Evolutionary conservation across 1,140 invertebrate species (phyloP).

Genomic region (Euura lappo): DNA sequence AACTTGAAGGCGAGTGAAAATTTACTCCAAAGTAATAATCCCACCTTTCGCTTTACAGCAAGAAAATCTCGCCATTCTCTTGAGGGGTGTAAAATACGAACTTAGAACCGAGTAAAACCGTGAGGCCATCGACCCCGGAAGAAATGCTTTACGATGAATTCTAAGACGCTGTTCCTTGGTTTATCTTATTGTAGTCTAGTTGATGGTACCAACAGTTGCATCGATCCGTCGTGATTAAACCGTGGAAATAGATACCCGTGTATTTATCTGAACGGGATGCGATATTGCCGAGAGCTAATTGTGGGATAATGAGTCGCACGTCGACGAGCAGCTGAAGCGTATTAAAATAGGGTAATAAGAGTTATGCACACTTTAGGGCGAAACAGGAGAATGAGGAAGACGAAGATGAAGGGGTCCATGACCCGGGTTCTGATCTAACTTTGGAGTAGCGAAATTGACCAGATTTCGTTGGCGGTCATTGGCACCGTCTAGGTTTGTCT

Average conservation of each 20-base stretch:
- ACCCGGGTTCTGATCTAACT: not conserved
- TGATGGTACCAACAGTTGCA: not conserved
- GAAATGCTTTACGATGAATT: not conserved
- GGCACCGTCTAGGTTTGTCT: not conserved
- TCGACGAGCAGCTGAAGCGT: not conserved
- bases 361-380: not conserved
- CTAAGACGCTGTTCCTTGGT: not conserved
- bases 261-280: slow-evolving; percentile 20
- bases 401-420: not conserved
- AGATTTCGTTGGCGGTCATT: slow-evolving; percentile 1
- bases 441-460: not conserved
- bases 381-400: slow-evolving; percentile 5
- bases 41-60: not conserved
- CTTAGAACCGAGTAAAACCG: not conserved
- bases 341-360: not conserved
- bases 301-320: not conserved
- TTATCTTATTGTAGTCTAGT: slow-evolving; percentile 17
- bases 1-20: slow-evolving; percentile 71
- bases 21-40: not conserved
- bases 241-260: slow-evolving; percentile 8
- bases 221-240: too few species aligned
- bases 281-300: not conserved
- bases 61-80: not conserved
- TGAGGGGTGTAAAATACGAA: not conserved
- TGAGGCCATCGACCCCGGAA: too few species aligned